A percentile compares a stretch with the other conserved stretches of the same genome.
phyloP scores from a whole-genome alignment of 2,888 invertebrate genomes.

The Tupiocoris notatus region DNA sequence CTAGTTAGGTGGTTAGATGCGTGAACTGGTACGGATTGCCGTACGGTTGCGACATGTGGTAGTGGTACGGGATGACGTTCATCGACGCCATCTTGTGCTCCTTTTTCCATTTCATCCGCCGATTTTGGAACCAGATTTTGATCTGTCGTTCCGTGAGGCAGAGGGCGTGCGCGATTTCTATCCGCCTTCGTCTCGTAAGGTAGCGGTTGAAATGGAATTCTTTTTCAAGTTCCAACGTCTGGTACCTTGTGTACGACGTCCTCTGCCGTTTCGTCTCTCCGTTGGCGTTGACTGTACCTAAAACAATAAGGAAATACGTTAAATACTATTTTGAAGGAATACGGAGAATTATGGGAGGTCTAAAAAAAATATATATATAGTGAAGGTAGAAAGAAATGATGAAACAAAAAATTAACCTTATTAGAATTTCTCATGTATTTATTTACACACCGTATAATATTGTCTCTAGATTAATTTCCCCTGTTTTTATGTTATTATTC shows the following conservation, averaged over 20 bases:
- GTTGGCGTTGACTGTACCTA: conserved; percentile 95
- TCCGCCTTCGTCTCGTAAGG: conserved; percentile 91
- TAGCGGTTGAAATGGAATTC: conserved; percentile 99
- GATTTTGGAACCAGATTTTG: conserved; percentile 97
- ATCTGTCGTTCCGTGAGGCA: conserved; percentile 96
- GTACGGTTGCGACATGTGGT: conserved; percentile 75
- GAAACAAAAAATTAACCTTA: too few relatives aligned
- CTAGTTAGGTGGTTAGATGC: conserved; percentile 81
- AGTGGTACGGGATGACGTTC: conserved; percentile 91
- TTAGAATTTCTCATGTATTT: too few relatives aligned
- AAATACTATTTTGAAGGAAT: too few relatives aligned
- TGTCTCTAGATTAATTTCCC: too few relatives aligned
- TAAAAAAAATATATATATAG: too few relatives aligned
- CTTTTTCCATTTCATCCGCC: conserved; percentile 99
- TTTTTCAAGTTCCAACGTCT: conserved; percentile 93
- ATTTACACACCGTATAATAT: too few relatives aligned
- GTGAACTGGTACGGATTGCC: conserved; percentile 91
- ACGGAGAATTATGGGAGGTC: too few relatives aligned
- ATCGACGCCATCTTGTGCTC: conserved; percentile 98
- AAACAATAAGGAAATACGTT: too few relatives aligned
- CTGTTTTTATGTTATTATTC: too few relatives aligned
- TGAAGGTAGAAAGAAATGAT: too few relatives aligned
- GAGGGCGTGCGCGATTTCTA: conserved; percentile 95
- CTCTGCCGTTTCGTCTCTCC: conserved; percentile 94
- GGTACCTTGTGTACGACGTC: conserved; percentile 92